A percentile compares a stretch with the other conserved stretches of the same genome.
These are phyloP conservation scores for human DNA, from an alignment of 2,113 vertebrate species.

Conservation along the genomic window DNA sequence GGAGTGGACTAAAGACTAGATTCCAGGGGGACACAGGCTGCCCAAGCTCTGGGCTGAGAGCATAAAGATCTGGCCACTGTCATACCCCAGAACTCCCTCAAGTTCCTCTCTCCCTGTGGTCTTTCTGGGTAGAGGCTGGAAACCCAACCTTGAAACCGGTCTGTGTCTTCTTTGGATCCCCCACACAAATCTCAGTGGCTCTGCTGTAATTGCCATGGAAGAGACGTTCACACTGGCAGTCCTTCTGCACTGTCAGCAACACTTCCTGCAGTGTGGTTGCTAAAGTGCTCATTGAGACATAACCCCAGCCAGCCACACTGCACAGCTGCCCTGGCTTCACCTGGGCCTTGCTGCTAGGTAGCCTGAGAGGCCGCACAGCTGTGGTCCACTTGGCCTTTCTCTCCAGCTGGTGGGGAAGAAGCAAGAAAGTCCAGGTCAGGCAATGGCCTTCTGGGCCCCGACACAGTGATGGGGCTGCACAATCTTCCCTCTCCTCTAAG, in stretches of 20 bases:
- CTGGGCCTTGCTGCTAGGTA: accelerated
- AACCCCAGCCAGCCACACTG: background rate
- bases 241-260: background rate
- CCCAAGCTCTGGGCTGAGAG: background rate
- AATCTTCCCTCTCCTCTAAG: background rate
- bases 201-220: accelerated
- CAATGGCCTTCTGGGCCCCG: background rate
- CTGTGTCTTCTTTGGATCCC: background rate
- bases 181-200: background rate
- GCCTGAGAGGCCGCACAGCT: background rate
- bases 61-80: no score
- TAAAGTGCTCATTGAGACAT: accelerated
- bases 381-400: background rate
- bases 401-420: constrained; percentile 1
- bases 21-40: background rate
- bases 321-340: background rate
- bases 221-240: accelerated
- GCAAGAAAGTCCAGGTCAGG: background rate
- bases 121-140: background rate
- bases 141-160: background rate
- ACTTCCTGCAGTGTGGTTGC: background rate
- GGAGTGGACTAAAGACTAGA: no score
- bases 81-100: background rate
- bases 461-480: accelerated
- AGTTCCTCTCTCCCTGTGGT: background rate